Conservation (phyloP, 2,888 invertebrate species). For the Gymnosoma rotundatum region DNA sequence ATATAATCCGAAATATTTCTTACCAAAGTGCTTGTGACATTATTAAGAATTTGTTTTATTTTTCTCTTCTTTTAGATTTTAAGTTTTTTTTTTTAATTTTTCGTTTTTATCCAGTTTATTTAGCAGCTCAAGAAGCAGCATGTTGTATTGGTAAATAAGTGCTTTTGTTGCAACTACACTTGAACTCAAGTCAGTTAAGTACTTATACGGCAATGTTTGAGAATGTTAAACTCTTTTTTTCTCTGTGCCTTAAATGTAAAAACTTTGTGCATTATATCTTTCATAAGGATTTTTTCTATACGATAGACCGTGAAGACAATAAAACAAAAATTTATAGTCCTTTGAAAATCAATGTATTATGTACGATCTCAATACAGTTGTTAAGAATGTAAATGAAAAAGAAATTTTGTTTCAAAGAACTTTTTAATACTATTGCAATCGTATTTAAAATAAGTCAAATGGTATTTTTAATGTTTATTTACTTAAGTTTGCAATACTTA, state of each 20-base stretch:
- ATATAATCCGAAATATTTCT: not conserved
- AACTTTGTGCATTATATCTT: not conserved
- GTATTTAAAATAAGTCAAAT: too few species aligned
- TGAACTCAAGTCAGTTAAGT: conserved; percentile 4
- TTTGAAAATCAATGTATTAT: conserved; percentile 38
- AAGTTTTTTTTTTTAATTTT: not conserved
- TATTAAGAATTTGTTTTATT: not conserved
- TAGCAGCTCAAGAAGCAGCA: too few species aligned
- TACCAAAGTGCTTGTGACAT: not conserved
- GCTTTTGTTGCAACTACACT: conserved; percentile 23
- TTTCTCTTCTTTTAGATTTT: not conserved
- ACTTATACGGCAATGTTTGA: not conserved
- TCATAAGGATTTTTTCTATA: not conserved
- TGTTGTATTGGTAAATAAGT: not conserved
- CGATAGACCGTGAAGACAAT: conserved; percentile 8
- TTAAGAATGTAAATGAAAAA: not conserved
- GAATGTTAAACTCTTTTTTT: not conserved
- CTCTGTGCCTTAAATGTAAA: not conserved
- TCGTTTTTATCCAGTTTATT: not conserved
- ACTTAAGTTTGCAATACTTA: too few species aligned
- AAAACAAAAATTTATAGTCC: conserved; percentile 20
- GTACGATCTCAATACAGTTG: not conserved
- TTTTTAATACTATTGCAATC: too few species aligned
- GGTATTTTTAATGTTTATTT: too few species aligned
- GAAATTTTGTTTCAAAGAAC: not conserved